phyloP scores from a whole-genome alignment of 2,888 invertebrate species.

The Eristalis arbustorum region DNA sequence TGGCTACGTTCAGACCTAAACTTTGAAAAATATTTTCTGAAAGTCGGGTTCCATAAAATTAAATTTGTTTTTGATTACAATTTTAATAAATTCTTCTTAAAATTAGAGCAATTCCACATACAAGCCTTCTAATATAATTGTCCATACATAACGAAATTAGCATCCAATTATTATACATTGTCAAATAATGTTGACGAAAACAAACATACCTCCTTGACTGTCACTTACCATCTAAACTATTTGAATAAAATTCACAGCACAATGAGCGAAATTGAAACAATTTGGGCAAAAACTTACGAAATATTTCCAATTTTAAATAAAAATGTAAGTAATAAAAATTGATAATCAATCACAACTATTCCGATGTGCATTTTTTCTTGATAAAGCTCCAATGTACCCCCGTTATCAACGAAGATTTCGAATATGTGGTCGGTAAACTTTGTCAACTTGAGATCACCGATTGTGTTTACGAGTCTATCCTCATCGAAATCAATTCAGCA shows the following conservation, averaged over 20 bases:
- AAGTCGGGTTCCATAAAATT: not conserved
- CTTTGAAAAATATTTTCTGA: not conserved
- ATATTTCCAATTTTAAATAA: conserved; percentile 76
- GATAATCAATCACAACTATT: conserved; percentile 18
- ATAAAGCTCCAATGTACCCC: conserved; percentile 66
- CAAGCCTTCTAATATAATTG: not conserved
- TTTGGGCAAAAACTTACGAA: conserved; percentile 74
- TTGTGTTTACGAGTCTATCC: conserved; percentile 74
- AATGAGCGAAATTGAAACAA: conserved; percentile 73
- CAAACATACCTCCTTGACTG: conserved; percentile 25
- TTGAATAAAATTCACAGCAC: conserved; percentile 12
- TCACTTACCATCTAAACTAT: not conserved
- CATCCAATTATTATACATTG: no score
- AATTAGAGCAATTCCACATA: no score
- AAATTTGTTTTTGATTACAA: no score
- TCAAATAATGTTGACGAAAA: not conserved
- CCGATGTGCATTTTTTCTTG: conserved; percentile 50
- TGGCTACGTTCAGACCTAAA: not conserved
- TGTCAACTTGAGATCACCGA: conserved; percentile 69
- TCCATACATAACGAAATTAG: not conserved
- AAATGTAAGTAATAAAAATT: conserved; percentile 68
- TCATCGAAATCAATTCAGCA: conserved; percentile 75
- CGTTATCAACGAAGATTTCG: conserved; percentile 67
- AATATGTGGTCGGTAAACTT: conserved; percentile 63
- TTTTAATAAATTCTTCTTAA: no score